A percentile compares a stretch with the other conserved stretches of the same genome.
phyloP scores from a whole-genome alignment of 1,140 invertebrate species.

The Leucophenga varia region DNA sequence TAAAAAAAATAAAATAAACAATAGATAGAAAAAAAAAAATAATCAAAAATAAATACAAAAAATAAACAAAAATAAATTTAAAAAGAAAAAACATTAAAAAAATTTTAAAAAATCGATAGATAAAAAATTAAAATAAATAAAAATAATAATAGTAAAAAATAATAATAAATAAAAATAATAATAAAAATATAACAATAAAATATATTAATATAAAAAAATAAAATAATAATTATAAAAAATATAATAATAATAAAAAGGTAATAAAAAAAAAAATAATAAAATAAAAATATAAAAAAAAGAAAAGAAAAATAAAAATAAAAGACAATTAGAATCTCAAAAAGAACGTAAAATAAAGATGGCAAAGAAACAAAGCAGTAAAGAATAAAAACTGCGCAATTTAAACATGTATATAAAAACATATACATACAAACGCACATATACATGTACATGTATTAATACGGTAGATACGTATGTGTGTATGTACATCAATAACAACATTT shows the following conservation, averaged over 20 bases:
- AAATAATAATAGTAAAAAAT: no score
- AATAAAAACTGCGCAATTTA: slow-evolving; percentile 48
- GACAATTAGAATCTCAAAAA: slow-evolving; percentile 1
- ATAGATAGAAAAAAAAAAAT: slow-evolving; percentile 16
- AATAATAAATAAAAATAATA: no score
- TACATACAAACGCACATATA: slow-evolving; percentile 6
- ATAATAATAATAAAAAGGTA: slow-evolving; percentile 4
- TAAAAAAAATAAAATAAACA: background rate
- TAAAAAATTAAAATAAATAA: slow-evolving; percentile 16
- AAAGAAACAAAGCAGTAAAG: slow-evolving; percentile 12
- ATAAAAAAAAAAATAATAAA: slow-evolving; percentile 19
- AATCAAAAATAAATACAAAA: no score
- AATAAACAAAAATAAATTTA: no score
- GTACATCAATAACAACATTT: no score
- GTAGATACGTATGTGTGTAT: slow-evolving; percentile 15
- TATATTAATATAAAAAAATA: no score
- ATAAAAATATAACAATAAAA: no score
- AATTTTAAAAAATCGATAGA: background rate
- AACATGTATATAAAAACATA: slow-evolving; percentile 12
- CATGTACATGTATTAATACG: slow-evolving; percentile 19
- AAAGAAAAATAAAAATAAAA: slow-evolving; percentile 14
- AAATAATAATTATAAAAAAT: no score
- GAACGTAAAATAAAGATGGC: no score
- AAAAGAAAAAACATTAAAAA: no score
- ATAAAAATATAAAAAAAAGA: no score